A percentile compares a stretch with the other conserved stretches of the same genome.
Evolutionary conservation across 2,888 invertebrate genomes (phyloP).

Genomic region (Pterostichus niger): DNA sequence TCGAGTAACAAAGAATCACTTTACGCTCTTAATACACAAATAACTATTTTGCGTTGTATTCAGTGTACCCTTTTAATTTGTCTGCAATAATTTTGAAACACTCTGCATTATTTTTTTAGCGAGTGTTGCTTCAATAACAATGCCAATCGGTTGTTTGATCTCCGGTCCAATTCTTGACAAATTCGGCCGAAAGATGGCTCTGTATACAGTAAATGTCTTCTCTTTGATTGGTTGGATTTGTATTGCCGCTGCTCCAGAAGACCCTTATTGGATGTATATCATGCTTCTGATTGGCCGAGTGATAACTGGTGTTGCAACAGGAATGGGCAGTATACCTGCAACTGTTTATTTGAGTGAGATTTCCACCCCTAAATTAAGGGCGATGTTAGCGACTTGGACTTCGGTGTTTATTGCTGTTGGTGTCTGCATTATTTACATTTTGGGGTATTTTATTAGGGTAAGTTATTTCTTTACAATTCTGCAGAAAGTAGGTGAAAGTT

Average conservation of each 20-base stretch:
- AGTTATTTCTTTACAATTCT: slow-evolving; percentile 59
- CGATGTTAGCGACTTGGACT: slow-evolving; percentile 80
- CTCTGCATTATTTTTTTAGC: slow-evolving; percentile 76
- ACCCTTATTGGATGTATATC: slow-evolving; percentile 72
- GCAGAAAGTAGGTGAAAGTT: no score
- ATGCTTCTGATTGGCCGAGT: slow-evolving; percentile 77
- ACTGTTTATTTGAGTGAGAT: slow-evolving; percentile 80
- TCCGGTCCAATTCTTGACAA: slow-evolving; percentile 79
- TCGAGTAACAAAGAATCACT: no score
- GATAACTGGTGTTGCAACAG: slow-evolving; percentile 78
- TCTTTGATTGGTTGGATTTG: slow-evolving; percentile 79
- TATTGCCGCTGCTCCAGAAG: slow-evolving; percentile 76
- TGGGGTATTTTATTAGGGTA: slow-evolving; percentile 78
- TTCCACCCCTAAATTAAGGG: slow-evolving; percentile 76
- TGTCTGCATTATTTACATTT: slow-evolving; percentile 78
- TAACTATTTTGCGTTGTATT: no score
- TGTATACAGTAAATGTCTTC: slow-evolving; percentile 77
- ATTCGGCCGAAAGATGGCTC: slow-evolving; percentile 78
- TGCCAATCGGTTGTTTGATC: slow-evolving; percentile 79
- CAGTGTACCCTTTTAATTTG: no score
- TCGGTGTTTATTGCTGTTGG: slow-evolving; percentile 79
- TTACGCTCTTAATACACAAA: no score
- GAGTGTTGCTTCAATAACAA: slow-evolving; percentile 79
- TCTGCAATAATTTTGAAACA: no score
- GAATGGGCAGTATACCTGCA: slow-evolving; percentile 79